Conservation (phyloP, 2,888 invertebrate genomes). For the Dasysyrphus albostriatus region DNA sequence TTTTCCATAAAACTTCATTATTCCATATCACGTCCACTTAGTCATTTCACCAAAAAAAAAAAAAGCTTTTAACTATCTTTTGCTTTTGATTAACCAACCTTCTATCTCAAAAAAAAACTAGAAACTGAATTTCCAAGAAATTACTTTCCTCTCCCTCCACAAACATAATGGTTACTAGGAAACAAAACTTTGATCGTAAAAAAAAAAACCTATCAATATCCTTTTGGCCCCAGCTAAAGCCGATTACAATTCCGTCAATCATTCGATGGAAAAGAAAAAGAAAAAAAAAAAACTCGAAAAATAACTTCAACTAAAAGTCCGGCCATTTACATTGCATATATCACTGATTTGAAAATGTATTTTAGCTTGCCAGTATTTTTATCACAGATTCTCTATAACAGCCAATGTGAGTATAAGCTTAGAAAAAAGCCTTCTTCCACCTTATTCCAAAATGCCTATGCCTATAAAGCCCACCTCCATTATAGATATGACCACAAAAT, state of each 20-base stretch:
- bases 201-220: slow-evolving; percentile 54
- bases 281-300: slow-evolving; percentile 2
- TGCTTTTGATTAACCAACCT: slow-evolving; percentile 22
- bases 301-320: slow-evolving; percentile 52
- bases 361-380: slow-evolving; percentile 40
- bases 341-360: slow-evolving; percentile 51
- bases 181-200: slow-evolving; percentile 41
- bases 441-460: slow-evolving; percentile 3
- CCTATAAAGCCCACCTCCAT: slow-evolving; percentile 13
- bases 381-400: background rate
- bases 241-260: slow-evolving; percentile 69
- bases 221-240: slow-evolving; percentile 25
- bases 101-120: slow-evolving; percentile 7
- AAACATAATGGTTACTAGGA: background rate
- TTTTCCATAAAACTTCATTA: slow-evolving; percentile 10
- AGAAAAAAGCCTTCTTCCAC: slow-evolving; percentile 6
- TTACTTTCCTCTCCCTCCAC: background rate
- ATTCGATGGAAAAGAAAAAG: slow-evolving; percentile 16
- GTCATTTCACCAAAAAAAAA: slow-evolving; percentile 17
- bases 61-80: slow-evolving; percentile 23
- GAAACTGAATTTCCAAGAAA: slow-evolving; percentile 15
- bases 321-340: slow-evolving; percentile 65
- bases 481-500: slow-evolving; percentile 58
- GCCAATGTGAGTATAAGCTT: too few species aligned
- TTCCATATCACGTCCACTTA: slow-evolving; percentile 27